Percentiles rank a stretch among this genome's conserved stretches.
Conservation (phyloP, 2,888 invertebrate genomes). For the Isotomurus palustris region DNA sequence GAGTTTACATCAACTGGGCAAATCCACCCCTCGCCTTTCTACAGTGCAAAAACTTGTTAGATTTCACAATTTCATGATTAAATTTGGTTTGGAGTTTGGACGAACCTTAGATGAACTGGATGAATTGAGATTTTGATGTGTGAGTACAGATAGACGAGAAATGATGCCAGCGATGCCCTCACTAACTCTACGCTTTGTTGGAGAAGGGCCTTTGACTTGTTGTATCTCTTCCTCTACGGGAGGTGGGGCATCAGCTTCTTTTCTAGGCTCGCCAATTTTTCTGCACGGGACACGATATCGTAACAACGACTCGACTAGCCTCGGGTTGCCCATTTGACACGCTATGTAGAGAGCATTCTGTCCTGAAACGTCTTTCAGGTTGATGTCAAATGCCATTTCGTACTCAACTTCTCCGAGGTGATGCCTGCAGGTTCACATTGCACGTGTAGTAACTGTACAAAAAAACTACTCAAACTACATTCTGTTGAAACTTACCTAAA, state of each 20-base stretch:
- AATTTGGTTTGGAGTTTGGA: too few species aligned
- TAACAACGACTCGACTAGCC: constrained; percentile 70
- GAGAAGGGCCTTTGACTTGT: constrained; percentile 47
- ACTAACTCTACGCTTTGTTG: constrained; percentile 69
- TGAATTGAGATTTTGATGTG: constrained; percentile 40
- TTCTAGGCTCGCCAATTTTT: constrained; percentile 34
- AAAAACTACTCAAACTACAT: neutral
- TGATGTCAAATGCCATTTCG: constrained; percentile 84
- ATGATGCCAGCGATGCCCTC: constrained; percentile 84
- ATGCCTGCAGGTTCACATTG: constrained; percentile 4
- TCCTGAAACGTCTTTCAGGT: constrained; percentile 81
- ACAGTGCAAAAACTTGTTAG: neutral
- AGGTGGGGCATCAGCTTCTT: constrained; percentile 12
- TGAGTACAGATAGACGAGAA: constrained; percentile 59
- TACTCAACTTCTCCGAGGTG: constrained; percentile 59
- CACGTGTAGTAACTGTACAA: neutral
- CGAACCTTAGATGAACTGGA: constrained; percentile 20
- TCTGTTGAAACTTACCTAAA: constrained; percentile 52
- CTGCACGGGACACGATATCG: constrained; percentile 49
- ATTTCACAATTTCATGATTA: neutral
- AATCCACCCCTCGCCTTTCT: constrained; percentile 51
- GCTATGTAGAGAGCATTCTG: constrained; percentile 89
- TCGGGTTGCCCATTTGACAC: constrained; percentile 73
- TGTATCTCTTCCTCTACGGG: constrained; percentile 25
- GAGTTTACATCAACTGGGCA: constrained; percentile 70